These are phyloP conservation scores for Macrosoma leucophasiata DNA, from an alignment of 2,888 invertebrate genomes.

Conservation along the genomic window DNA sequence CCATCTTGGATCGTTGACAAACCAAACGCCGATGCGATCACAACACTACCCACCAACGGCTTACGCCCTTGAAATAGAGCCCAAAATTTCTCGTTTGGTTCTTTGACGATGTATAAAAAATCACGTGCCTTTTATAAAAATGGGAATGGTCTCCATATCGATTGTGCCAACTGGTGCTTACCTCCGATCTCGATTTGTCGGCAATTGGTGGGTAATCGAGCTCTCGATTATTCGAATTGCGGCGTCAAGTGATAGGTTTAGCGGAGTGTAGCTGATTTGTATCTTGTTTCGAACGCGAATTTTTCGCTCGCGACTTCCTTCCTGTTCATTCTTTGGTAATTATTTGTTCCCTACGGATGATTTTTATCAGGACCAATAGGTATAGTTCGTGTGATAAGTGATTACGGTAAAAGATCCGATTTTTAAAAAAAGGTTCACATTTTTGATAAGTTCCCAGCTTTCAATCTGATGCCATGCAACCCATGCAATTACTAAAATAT, in stretches of 20 bases:
- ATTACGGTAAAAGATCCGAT: no score
- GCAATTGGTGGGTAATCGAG: constrained; percentile 55
- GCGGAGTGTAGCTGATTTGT: constrained; percentile 22
- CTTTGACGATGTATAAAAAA: constrained; percentile 27
- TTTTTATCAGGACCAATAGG: no score
- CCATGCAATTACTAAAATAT: no score
- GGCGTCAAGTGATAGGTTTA: constrained; percentile 19
- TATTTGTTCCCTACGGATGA: no score
- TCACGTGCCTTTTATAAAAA: constrained; percentile 41
- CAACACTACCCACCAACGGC: constrained; percentile 35
- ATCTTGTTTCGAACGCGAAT: no score
- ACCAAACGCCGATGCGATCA: constrained; percentile 34
- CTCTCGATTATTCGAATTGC: constrained; percentile 43
- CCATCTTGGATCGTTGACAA: constrained; percentile 56
- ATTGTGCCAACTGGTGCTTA: constrained; percentile 73
- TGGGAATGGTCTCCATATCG: constrained; percentile 58
- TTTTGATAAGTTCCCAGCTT: no score
- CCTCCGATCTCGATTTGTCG: constrained; percentile 62
- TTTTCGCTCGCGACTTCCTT: no score
- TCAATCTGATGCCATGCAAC: no score
- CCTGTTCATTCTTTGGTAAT: no score
- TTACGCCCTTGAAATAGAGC: constrained; percentile 45
- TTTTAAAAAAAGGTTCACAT: no score
- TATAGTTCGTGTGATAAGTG: no score
- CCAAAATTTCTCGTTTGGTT: constrained; percentile 35